Evolutionary conservation across 2,888 invertebrate genomes (phyloP).

Genomic region (Caenorhabditis zanzibari): DNA sequence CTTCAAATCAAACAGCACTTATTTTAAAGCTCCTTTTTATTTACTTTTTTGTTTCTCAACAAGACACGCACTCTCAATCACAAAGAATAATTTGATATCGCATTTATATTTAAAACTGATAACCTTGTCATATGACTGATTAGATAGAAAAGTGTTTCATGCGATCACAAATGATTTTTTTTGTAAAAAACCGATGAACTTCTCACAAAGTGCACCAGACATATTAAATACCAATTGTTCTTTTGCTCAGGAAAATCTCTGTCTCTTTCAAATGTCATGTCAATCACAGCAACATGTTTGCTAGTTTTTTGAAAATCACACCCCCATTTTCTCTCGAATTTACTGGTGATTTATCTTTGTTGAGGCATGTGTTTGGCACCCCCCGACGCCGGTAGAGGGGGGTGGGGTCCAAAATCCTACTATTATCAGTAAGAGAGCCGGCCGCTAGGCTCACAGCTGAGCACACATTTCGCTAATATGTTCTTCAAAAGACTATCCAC

Average conservation of each 20-base stretch:
- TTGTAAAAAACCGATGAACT: neutral
- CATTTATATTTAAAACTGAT: slow-evolving; percentile 17
- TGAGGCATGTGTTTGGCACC: slow-evolving; percentile 57
- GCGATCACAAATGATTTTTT: slow-evolving; percentile 6
- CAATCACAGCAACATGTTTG: slow-evolving; percentile 46
- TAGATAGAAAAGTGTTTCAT: neutral
- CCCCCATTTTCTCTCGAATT: neutral
- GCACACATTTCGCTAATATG: slow-evolving; percentile 45
- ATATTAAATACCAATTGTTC: slow-evolving; percentile 35
- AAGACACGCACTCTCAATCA: neutral
- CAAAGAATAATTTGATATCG: neutral
- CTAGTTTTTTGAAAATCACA: slow-evolving; percentile 39
- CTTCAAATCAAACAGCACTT: neutral
- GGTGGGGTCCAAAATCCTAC: slow-evolving; percentile 39
- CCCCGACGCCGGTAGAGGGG: slow-evolving; percentile 32
- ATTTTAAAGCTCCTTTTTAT: neutral
- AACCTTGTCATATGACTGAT: slow-evolving; percentile 46
- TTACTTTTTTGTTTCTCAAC: neutral
- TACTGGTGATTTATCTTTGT: slow-evolving; percentile 44
- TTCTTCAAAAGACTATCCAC: slow-evolving; percentile 40
- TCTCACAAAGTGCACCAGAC: slow-evolving; percentile 24
- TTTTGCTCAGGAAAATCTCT: neutral
- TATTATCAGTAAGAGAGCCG: slow-evolving; percentile 45
- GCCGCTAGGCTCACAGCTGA: slow-evolving; percentile 20
- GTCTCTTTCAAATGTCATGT: slow-evolving; percentile 17